phyloP scores from a whole-genome alignment of 2,888 invertebrate species.

The Pocota personata region DNA sequence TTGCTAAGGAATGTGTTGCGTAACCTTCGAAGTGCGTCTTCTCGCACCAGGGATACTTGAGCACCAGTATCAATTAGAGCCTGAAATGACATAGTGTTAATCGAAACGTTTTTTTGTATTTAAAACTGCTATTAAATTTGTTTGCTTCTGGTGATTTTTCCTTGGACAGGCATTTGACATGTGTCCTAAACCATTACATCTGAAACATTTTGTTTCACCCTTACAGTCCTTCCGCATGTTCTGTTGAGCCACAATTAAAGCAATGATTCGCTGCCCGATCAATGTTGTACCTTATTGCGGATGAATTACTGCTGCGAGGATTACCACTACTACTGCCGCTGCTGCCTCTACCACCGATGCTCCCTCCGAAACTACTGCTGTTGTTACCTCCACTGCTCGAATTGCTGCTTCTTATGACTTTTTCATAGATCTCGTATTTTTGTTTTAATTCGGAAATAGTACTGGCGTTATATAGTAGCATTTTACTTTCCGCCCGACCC shows the following conservation, averaged over 20 bases:
- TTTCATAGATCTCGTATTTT: constrained; percentile 35
- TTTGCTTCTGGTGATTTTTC: neutral
- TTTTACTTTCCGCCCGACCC: constrained; percentile 41
- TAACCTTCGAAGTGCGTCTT: too few species aligned
- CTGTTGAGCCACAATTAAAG: too few species aligned
- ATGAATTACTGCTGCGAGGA: too few species aligned
- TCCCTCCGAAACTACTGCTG: neutral
- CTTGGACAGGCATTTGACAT: constrained; percentile 24
- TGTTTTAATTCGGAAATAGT: constrained; percentile 23
- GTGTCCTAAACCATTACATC: constrained; percentile 76
- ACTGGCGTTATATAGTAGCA: constrained; percentile 1
- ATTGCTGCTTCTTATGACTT: neutral
- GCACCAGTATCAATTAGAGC: neutral
- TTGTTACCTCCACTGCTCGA: neutral
- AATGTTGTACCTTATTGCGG: too few species aligned
- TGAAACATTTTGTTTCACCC: constrained; percentile 77
- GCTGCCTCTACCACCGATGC: neutral
- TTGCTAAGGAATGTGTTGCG: too few species aligned
- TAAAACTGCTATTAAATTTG: neutral
- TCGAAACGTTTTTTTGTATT: constrained; percentile 2
- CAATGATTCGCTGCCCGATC: too few species aligned
- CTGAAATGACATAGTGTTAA: neutral
- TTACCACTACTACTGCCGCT: too few species aligned
- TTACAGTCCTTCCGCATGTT: too few species aligned
- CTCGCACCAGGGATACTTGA: neutral